Percentiles rank a stretch among this genome's conserved stretches.
Conservation (phyloP, 2,797 vertebrate species). For the Sebastes wilsoni region DNA sequence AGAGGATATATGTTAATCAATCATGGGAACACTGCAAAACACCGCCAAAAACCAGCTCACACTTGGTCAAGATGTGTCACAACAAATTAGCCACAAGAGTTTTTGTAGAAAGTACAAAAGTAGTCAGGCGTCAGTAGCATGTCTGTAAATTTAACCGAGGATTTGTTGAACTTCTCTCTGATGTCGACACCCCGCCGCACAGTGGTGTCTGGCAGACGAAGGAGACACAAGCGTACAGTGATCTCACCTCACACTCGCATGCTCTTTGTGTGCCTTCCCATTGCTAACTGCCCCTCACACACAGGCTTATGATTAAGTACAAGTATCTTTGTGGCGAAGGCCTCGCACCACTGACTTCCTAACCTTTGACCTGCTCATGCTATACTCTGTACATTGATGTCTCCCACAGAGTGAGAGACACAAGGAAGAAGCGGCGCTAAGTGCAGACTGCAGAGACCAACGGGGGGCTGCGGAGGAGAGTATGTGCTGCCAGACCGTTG, state of each 20-base stretch:
- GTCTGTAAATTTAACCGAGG: constrained; percentile 29
- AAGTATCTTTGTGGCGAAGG: constrained; percentile 25
- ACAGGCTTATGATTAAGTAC: constrained; percentile 24
- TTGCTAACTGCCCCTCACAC: constrained; percentile 44
- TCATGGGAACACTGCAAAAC: background rate
- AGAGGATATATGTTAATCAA: background rate
- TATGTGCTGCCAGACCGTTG: constrained; percentile 2
- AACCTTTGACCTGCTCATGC: constrained; percentile 43
- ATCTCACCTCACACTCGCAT: constrained; percentile 41
- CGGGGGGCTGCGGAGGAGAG: background rate
- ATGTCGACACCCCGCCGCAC: constrained; percentile 28
- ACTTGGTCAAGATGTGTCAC: constrained; percentile 29
- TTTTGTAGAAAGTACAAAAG: constrained; percentile 24
- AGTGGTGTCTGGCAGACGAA: constrained; percentile 42
- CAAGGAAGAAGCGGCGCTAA: constrained; percentile 3
- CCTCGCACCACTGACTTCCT: constrained; percentile 20
- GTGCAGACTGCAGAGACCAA: constrained; percentile 9
- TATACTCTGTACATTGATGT: constrained; percentile 12
- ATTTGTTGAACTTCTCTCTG: constrained; percentile 44
- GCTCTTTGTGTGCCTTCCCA: constrained; percentile 22
- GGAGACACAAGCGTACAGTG: constrained; percentile 25
- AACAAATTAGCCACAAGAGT: constrained; percentile 9
- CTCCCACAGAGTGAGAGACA: constrained; percentile 15
- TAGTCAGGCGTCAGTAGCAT: constrained; percentile 21
- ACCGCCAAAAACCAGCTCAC: constrained; percentile 6